These are phyloP conservation scores for Chaetorhynchus papuensis DNA, from an alignment of 2,113 vertebrate species.

Conservation along the genomic window DNA sequence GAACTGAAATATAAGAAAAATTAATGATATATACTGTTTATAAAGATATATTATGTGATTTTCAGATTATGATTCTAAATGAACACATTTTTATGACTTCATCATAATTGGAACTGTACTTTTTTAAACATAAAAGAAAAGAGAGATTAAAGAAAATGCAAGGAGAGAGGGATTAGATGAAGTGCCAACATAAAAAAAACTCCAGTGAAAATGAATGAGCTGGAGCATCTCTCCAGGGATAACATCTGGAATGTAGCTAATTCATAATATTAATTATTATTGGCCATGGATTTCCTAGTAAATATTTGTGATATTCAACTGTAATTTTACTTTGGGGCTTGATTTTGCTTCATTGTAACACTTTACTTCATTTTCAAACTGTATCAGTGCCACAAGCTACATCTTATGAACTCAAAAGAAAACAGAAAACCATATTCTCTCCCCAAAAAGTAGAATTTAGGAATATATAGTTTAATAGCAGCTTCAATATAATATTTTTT, in stretches of 20 bases:
- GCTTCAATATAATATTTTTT: not conserved
- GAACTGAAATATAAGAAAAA: not conserved
- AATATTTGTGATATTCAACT: not conserved
- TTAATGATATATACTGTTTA: not conserved
- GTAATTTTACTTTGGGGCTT: not conserved
- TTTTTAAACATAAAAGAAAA: not conserved
- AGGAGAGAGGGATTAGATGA: not conserved
- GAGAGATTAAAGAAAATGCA: not conserved
- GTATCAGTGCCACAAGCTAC: not conserved
- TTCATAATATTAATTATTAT: not conserved
- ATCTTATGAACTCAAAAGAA: not conserved
- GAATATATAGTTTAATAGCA: not conserved
- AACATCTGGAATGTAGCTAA: not conserved
- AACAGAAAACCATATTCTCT: not conserved
- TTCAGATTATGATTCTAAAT: not conserved
- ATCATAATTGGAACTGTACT: not conserved
- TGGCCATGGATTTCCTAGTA: not conserved
- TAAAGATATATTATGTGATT: not conserved
- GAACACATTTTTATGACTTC: not conserved
- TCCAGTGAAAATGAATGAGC: not conserved
- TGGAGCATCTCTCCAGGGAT: not conserved
- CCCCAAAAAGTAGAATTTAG: not conserved
- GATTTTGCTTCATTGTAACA: not conserved
- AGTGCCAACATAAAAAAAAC: not conserved
- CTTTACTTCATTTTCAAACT: conserved; percentile 16